phyloP scores from a whole-genome alignment of 1,140 invertebrate species.

The Campoletis sonorensis region DNA sequence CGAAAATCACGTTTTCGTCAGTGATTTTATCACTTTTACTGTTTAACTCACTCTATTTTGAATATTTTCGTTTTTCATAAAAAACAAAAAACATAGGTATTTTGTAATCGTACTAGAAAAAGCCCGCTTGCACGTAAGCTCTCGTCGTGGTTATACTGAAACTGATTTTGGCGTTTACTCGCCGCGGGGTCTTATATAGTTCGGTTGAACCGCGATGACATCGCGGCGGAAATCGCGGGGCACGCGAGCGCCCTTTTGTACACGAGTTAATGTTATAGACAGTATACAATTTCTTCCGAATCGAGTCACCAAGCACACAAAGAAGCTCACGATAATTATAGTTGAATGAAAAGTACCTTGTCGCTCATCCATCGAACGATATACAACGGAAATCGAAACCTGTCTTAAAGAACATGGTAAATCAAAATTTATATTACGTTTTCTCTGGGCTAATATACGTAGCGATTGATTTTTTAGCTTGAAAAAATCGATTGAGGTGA shows the following conservation, averaged over 20 bases:
- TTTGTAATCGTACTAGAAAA: neutral
- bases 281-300: neutral
- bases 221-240: neutral
- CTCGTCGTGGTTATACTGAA: conserved; percentile 8
- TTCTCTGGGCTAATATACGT: neutral
- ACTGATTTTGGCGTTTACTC: neutral
- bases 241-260: conserved; percentile 13
- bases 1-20: too few relatives aligned
- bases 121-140: neutral
- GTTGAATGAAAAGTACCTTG: neutral
- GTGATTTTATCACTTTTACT: too few relatives aligned
- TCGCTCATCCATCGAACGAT: neutral
- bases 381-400: neutral
- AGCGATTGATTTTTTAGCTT: neutral
- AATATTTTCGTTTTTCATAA: too few relatives aligned
- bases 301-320: neutral
- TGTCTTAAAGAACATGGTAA: neutral
- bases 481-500: neutral
- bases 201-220: neutral
- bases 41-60: too few relatives aligned
- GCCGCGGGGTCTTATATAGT: neutral
- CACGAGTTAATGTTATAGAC: conserved; percentile 3
- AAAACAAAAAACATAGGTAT: too few relatives aligned
- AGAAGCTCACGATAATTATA: conserved; percentile 9
- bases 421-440: neutral